Conservation (phyloP, 2,888 invertebrate species). For the Lacanobia wlatinum region DNA sequence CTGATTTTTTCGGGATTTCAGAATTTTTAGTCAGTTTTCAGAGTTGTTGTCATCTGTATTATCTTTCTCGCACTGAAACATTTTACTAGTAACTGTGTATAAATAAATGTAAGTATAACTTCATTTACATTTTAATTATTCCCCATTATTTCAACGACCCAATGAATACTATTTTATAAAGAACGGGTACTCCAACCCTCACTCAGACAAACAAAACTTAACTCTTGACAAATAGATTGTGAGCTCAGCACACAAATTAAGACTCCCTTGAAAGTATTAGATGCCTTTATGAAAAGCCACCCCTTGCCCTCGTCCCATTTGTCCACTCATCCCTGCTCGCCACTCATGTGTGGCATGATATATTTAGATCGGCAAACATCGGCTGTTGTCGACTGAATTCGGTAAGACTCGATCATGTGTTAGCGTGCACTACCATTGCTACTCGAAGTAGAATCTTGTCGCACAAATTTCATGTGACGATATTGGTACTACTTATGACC, state of each 20-base stretch:
- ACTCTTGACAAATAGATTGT: slow-evolving; percentile 23
- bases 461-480: not conserved
- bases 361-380: slow-evolving; percentile 56
- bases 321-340: slow-evolving; percentile 54
- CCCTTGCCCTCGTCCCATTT: slow-evolving; percentile 55
- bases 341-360: slow-evolving; percentile 49
- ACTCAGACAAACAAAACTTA: slow-evolving; percentile 25
- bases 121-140: not conserved
- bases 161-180: not conserved
- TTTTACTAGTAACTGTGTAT: too few relatives aligned
- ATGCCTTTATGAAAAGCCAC: slow-evolving; percentile 53
- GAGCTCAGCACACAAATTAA: slow-evolving; percentile 49
- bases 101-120: not conserved
- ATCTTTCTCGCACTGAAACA: too few relatives aligned
- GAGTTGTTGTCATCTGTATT: not conserved
- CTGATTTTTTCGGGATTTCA: not conserved
- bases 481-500: not conserved
- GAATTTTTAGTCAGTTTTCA: not conserved
- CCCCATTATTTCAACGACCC: too few relatives aligned
- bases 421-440: not conserved
- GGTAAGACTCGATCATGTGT: slow-evolving; percentile 21
- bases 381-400: slow-evolving; percentile 42
- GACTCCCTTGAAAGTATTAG: slow-evolving; percentile 46
- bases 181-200: not conserved
- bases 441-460: not conserved